Percentiles rank a stretch among this genome's conserved stretches.
These are phyloP conservation scores for Thaumetopoea pityocampa DNA, from an alignment of 1,140 invertebrate genomes.

Conservation along the genomic window DNA sequence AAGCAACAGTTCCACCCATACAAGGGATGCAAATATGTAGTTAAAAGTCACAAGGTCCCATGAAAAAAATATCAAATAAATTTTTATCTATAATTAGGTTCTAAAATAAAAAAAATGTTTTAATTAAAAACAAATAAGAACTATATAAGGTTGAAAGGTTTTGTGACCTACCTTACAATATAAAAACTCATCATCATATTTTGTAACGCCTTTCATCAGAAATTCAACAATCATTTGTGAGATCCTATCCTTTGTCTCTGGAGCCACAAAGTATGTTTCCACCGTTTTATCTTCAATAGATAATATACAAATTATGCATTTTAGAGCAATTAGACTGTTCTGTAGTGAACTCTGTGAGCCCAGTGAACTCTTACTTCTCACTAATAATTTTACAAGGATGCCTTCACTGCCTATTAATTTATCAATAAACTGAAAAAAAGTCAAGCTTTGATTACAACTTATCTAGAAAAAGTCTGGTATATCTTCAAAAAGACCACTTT, in stretches of 20 bases:
- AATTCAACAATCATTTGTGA: conserved; percentile 40
- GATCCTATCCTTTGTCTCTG: conserved; percentile 38
- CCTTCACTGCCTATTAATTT: conserved; percentile 49
- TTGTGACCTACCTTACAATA: conserved; percentile 62
- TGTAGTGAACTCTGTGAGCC: conserved; percentile 39
- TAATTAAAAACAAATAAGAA: no score
- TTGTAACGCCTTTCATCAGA: conserved; percentile 44
- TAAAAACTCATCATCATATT: conserved; percentile 49
- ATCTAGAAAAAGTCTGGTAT: no score
- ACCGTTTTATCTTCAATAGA: conserved; percentile 37
- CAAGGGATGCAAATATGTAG: no score
- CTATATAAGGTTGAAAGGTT: no score
- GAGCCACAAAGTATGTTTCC: conserved; percentile 14
- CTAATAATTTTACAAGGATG: conserved; percentile 38
- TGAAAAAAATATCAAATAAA: no score
- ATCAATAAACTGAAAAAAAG: conserved; percentile 44
- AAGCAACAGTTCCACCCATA: no score
- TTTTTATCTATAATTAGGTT: no score
- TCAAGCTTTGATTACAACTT: no score
- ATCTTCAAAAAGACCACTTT: no score
- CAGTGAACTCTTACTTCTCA: conserved; percentile 24
- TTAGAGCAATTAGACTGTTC: conserved; percentile 40
- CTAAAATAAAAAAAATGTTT: no score
- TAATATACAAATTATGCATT: conserved; percentile 42
- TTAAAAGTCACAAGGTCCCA: no score